Evolutionary conservation across 2,888 invertebrate genomes (phyloP), one percentile per base, ranked within the genome.

Genomic region (Tortrix viridana): DNA sequence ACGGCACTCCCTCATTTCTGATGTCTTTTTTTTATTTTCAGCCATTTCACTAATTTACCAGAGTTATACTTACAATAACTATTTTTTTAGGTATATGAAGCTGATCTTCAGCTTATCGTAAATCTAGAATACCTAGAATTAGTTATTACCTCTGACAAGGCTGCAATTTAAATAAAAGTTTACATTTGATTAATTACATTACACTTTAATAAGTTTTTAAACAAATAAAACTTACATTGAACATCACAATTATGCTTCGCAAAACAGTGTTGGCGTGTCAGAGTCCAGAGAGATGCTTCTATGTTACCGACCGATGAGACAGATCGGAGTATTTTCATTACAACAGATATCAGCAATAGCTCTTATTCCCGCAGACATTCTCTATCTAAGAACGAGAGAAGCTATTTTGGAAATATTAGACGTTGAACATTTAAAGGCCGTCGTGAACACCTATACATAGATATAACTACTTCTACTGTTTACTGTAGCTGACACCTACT

Each of bases 231-330:
- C 89, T 88, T 89, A 92, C 86, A 89, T 85, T 82, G 88, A 91
- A 91, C 92, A 92, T 92, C 92, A 92, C 92, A 93, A 89, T 90
- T 89, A 92, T 92, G 92, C 92, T 92, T 92, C 85, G 89, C 89
- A 88, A 92, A 88, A 86, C 79, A 86, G 88, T 85, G 75, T 84
- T 79, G 84, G 85, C 43, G 62, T 84, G 85, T 84, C n/a, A n/a
- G n/a, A n/a, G n/a, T n/a, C n/a, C 75, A 77, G 75, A 67, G 81
- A 85, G 84, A 85, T 86, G 82, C 82, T 75, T 74, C 69, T 63
- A 73, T 74, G 37, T 56, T 38, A 55, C 55, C 62, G 50, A 52
- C 50, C 38, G 20, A 37, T 62, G 18, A 56, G 47, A 63, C 37
- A 59, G 32, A 49, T 56, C 41, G 43, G 56, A 54, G 12, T 63